Percentiles rank a stretch among this genome's conserved stretches.
These are phyloP conservation scores for Melangyna quadrimaculata DNA, from an alignment of 2,888 invertebrate species.

Conservation along the genomic window DNA sequence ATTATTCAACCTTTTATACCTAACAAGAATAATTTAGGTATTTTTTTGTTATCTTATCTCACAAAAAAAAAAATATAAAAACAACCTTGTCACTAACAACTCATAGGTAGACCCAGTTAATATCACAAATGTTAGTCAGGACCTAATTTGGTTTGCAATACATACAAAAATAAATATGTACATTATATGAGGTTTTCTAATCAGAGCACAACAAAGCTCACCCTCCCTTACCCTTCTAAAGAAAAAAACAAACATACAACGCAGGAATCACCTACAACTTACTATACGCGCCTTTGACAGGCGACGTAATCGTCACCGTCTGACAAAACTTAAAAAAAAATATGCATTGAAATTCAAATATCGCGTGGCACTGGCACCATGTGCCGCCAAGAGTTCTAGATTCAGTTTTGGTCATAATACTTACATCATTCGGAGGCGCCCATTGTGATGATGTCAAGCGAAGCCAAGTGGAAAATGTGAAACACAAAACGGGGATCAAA, in stretches of 20 bases:
- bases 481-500: constrained; percentile 28
- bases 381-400: constrained; percentile 2
- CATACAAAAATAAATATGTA: neutral
- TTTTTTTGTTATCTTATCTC: constrained; percentile 18
- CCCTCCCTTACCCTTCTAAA: neutral
- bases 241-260: neutral
- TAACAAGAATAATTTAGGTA: neutral
- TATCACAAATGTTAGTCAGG: neutral
- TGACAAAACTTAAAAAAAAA: neutral
- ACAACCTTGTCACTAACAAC: neutral
- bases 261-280: constrained; percentile 19
- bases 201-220: constrained; percentile 2
- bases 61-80: neutral
- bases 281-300: neutral
- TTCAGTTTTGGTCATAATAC: constrained; percentile 43
- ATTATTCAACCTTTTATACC: neutral
- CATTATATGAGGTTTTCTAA: constrained; percentile 12
- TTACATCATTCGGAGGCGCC: constrained; percentile 62
- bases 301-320: neutral
- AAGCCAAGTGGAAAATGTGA: constrained; percentile 64
- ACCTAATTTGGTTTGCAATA: neutral
- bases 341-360: constrained; percentile 19
- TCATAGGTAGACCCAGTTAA: too few species aligned
- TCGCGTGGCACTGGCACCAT: constrained; percentile 40
- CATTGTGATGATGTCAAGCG: constrained; percentile 71